These are phyloP conservation scores for Hipposideros armiger DNA, from an alignment of 2,113 vertebrate genomes.

Conservation along the genomic window DNA sequence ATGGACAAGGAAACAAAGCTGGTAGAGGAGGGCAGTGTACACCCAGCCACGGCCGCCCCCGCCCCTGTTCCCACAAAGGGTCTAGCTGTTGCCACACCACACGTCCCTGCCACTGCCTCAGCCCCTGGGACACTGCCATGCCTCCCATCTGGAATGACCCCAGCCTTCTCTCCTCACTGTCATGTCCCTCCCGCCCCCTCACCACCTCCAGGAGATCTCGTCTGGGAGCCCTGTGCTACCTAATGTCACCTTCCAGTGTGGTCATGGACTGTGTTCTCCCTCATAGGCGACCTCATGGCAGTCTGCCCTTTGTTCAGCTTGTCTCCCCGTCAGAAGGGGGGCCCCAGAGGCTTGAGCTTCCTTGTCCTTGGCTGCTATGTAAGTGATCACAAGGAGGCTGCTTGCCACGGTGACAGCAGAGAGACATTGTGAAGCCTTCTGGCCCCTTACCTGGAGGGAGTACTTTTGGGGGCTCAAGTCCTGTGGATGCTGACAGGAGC, in stretches of 20 bases:
- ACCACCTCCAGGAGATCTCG: background rate
- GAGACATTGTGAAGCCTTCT: background rate
- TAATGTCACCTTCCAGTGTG: background rate
- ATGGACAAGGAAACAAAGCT: background rate
- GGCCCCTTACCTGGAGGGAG: background rate
- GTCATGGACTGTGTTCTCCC: background rate
- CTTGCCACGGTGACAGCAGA: background rate
- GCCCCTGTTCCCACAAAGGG: background rate
- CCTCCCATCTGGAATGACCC: too few species aligned
- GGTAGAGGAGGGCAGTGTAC: background rate
- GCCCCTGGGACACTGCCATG: background rate
- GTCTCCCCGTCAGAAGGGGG: background rate
- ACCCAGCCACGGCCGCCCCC: background rate
- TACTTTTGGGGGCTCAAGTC: background rate
- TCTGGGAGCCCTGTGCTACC: background rate
- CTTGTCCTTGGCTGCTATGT: background rate
- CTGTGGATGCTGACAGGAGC: background rate
- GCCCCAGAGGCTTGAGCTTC: background rate
- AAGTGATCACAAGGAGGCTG: background rate
- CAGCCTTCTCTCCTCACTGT: background rate
- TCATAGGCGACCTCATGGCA: fast-evolving
- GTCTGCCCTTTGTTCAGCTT: background rate
- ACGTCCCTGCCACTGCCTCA: too few species aligned
- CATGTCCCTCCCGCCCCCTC: background rate
- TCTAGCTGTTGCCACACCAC: background rate